Evolutionary conservation across 2,797 vertebrate species (phyloP), one percentile per base, ranked within the genome.

Genomic region (Poeciliopsis infans): DNA sequence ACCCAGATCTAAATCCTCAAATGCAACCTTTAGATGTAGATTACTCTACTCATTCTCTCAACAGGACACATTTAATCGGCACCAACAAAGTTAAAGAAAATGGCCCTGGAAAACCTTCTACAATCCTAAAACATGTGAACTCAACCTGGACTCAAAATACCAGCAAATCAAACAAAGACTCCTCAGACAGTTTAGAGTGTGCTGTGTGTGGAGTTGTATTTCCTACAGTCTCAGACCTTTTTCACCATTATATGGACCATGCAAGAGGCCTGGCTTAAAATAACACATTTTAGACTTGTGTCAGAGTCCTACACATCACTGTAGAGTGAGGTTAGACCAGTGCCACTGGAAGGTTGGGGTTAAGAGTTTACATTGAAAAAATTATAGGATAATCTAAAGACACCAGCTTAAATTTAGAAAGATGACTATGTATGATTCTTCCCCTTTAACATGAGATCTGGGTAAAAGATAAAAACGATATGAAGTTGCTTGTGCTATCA

Each of bases 191-290:
- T 7, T 87, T 95, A 0, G 75, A 83, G 41, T 96, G 96, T 77
- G 92, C 94, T 0, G 91, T 96, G 72, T 96, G 96, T 81, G 93
- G 92, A 0, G 85, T 84, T 28, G 18, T 79, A 4, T 96, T 93
- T 86, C 5, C 84, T 73, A 74, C 86, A 16, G 90, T 96, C 79
- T 89, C 93, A 80, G 93, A 94, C 64, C 93, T 96, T 55, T 95
- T 96, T 83, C 92, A 94, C 4, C 96, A 96, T 92, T 96, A 96
- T 86, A 85, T 96, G 75, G 89, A 95, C 88, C 96, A 96, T 75
- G 95, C 96, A 7, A 91, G 95, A 90, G 95, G 95, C 47, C 92
- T 96, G 81, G 76, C 96, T 96, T 79, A 91, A 31, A 53, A 39
- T 53, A 7, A 61, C 28, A 1, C 75, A 77, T 15, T 7, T 25